These are phyloP conservation scores for Menura novaehollandiae DNA, from an alignment of 2,113 vertebrate species.

Conservation along the genomic window DNA sequence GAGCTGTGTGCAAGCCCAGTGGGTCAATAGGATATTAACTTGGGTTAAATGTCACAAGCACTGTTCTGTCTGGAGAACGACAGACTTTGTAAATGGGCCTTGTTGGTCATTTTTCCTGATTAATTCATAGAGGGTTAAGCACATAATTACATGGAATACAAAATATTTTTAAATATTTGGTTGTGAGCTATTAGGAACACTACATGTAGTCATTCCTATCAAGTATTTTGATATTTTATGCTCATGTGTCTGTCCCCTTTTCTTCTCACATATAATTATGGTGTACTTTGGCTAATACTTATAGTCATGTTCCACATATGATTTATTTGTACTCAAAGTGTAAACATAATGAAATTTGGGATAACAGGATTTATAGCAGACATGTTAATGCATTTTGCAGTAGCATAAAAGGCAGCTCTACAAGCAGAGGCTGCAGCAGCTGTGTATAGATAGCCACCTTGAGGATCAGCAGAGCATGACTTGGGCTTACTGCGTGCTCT, in stretches of 20 bases:
- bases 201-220: neutral
- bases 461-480: conserved; percentile 12
- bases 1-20: neutral
- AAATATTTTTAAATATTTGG: neutral
- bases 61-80: neutral
- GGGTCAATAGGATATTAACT: neutral
- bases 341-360: neutral
- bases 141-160: neutral
- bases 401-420: neutral
- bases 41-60: neutral
- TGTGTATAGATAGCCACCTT: conserved; percentile 36
- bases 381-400: neutral
- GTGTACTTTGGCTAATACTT: neutral
- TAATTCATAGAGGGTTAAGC: neutral
- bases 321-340: neutral
- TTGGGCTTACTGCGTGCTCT: accelerated
- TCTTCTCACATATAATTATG: neutral
- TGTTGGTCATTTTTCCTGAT: neutral
- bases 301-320: accelerated
- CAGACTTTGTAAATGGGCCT: neutral
- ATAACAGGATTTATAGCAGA: neutral
- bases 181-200: neutral
- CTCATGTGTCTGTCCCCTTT: neutral
- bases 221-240: neutral
- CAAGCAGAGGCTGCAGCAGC: neutral